Evolutionary conservation across 2,888 invertebrate species (phyloP), one percentile per base, ranked within the genome.

Genomic region (Ophion ventricosus): DNA sequence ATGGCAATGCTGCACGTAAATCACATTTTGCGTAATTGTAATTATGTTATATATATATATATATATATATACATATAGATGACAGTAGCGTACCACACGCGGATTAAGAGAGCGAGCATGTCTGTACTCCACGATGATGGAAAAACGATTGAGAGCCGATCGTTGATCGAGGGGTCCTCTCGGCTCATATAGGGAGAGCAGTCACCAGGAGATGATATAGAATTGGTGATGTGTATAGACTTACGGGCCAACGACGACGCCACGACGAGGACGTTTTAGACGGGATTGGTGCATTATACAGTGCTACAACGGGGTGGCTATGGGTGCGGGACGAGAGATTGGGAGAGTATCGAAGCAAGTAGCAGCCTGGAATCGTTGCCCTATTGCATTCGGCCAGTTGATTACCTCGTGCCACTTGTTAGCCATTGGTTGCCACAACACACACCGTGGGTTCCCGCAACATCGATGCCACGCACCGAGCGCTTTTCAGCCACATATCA

Each of bases 391-490:
- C 89, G 89, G 88, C 86, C 89, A 89, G 90, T 91, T 88, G 93
- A 93, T 92, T 90, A 84, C 93, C 93, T 93, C 92, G 93, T 92
- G 91, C 93, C 86, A 93, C 93, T 93, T 93, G 91, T 81, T 88
- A 88, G 88, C 88, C 89, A 93, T 93, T 93, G 93, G 93, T 91
- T 88, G 87, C n/a, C 56, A 25, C 43, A 23, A 29, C 84, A 17
- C 49, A 17, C 84, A 80, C 85, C 86, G 84, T 85, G 83, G 35
- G 2, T 63, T n/a, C 56, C 79, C 25, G 66, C 49, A 69, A 49
- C 69, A 29, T 77, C 77, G 77, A 69, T 69, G 57, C 43, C 40
- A 56, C 56, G 20, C 20, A 59, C 29, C 64, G 25, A 23, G 23
- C 64, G 64, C 57, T 76, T 76, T 78, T 78, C 77, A 78, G 77